These are phyloP conservation scores for Ctenodactylus gundi DNA, from an alignment of 2,113 vertebrate species.

Conservation along the genomic window DNA sequence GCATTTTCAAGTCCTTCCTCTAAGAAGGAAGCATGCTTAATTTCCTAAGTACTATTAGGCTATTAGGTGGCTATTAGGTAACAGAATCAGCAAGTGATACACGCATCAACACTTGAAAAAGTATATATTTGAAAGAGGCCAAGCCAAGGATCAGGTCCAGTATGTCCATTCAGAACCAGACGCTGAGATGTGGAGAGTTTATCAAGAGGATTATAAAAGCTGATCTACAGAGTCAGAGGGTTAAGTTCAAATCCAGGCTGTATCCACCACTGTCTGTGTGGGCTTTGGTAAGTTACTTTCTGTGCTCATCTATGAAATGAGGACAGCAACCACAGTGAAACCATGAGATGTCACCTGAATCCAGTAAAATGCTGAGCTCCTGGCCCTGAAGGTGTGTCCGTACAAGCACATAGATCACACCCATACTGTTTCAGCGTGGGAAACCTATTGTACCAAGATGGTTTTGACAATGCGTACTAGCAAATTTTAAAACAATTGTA, in stretches of 20 bases:
- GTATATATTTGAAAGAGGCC: neutral
- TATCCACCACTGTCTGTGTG: neutral
- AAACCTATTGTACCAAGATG: neutral
- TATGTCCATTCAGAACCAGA: neutral
- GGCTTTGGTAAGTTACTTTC: neutral
- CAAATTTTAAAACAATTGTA: neutral
- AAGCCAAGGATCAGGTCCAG: neutral
- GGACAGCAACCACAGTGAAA: neutral
- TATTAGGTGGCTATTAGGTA: neutral
- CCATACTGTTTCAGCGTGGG: neutral
- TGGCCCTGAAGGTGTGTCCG: neutral
- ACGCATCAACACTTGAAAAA: neutral
- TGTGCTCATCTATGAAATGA: neutral
- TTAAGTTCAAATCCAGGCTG: neutral
- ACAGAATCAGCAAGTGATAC: neutral
- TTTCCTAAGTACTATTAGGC: neutral
- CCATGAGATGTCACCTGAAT: neutral
- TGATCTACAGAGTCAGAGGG: neutral
- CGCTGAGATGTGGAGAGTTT: neutral
- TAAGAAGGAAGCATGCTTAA: neutral
- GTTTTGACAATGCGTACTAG: neutral
- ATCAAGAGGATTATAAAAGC: too few species aligned
- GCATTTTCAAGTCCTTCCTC: neutral
- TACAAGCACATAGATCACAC: neutral
- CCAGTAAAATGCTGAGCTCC: neutral